Evolutionary conservation across 2,113 vertebrate species (phyloP).

Genomic region (Chaenocephalus aceratus): DNA sequence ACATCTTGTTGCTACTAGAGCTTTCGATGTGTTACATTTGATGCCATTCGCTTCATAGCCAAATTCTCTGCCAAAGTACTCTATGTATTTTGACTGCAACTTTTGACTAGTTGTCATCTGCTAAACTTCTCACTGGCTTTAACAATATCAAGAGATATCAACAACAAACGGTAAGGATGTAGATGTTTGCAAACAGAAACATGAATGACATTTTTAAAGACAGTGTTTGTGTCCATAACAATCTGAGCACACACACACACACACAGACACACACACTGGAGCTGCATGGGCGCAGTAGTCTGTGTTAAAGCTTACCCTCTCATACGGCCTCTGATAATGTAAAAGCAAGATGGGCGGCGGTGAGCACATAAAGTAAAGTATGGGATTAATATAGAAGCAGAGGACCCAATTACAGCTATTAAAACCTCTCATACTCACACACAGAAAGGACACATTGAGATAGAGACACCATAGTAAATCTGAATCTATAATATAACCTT

Average conservation of each 20-base stretch:
- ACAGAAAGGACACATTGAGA: neutral
- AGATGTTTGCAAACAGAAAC: slow-evolving; percentile 31
- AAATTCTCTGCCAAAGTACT: neutral
- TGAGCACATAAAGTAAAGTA: slow-evolving; percentile 32
- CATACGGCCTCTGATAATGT: slow-evolving; percentile 1
- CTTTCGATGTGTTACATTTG: neutral
- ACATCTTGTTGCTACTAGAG: neutral
- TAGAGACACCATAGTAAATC: neutral
- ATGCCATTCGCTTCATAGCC: slow-evolving; percentile 1
- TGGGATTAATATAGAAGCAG: slow-evolving; percentile 49
- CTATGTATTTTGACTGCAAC: slow-evolving; percentile 13
- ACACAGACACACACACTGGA: neutral
- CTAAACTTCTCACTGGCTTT: slow-evolving; percentile 19
- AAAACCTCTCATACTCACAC: slow-evolving; percentile 16
- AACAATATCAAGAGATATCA: slow-evolving; percentile 32
- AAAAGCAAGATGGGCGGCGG: slow-evolving; percentile 25
- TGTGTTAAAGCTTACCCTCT: slow-evolving; percentile 35
- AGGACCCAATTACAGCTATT: slow-evolving; percentile 49
- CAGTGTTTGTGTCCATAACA: neutral
- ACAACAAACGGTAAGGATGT: neutral
- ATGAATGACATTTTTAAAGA: slow-evolving; percentile 1
- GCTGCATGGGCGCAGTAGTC: slow-evolving; percentile 1
- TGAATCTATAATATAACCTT: neutral
- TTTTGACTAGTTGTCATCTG: slow-evolving; percentile 35
- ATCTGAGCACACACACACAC: neutral